Evolutionary conservation across 2,888 invertebrate genomes (phyloP), one percentile per base, ranked within the genome.

Genomic region (Theodoxus fluviatilis): DNA sequence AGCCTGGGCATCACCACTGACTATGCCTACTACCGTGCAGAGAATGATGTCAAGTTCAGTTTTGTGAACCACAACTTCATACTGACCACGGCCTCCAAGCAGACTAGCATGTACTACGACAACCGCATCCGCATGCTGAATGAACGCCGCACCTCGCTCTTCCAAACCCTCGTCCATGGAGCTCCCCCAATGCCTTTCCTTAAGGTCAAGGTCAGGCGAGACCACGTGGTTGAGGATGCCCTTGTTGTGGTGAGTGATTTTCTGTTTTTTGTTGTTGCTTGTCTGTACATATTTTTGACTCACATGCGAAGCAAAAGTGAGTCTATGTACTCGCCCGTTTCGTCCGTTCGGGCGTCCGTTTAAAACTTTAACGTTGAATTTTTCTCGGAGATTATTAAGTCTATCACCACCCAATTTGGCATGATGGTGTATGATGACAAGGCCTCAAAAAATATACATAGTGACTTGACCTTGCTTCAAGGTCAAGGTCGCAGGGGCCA

Each of bases 111-210:
- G 75, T 96, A 95, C 89, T 96, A 94, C 86, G 97, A 97, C 88
- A 96, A 95, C 88, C 91, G 96, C 70, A 94, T 97, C 87, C 91
- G 95, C 69, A 97, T 97, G 97, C 94, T 94, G 87, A 94, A 94
- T 74, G 96, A 96, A 88, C 90, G 96, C 65, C 91, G 96, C 77
- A 92, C 94, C 83, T 94, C 95, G 81, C 89, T 95, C 79, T 89
- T 95, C 78, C 93, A 95, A 82, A 93, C 93, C 25, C 91, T 94
- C 57, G 92, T 94, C 68, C 86, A 87, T 72, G 95, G 95, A 22
- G 93, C 93, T 68, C 91, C 93, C 63, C 81, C 83, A 1, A 83
- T 83, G 76, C 86, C 87, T n/a, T 87, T 94, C 89, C 91, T 97
- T 49, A 90, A 93, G 82, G 89, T 97, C 69, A 75, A 85, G 40